Percentiles rank a stretch among this genome's conserved stretches.
phyloP scores from a whole-genome alignment of 2,113 vertebrate species.

The Apteryx mantelli region DNA sequence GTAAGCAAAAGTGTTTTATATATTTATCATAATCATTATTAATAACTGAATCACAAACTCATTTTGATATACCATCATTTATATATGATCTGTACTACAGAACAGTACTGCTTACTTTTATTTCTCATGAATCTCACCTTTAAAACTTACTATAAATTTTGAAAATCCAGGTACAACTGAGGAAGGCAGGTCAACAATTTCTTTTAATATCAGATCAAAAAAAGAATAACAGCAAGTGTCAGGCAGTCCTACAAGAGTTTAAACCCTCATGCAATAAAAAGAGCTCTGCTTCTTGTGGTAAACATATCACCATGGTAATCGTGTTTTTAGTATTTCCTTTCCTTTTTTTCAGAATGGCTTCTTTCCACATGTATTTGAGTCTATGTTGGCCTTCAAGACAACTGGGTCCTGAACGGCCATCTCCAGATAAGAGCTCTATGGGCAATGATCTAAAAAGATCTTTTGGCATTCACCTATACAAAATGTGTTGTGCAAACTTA shows the following conservation, averaged over 20 bases:
- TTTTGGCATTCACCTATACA: not conserved
- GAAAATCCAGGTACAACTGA: not conserved
- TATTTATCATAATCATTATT: not conserved
- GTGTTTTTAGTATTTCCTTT: not conserved
- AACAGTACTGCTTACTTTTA: not conserved
- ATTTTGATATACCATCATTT: not conserved
- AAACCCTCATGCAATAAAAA: not conserved
- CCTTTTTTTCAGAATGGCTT: not conserved
- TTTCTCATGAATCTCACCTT: not conserved
- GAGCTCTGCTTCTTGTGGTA: not conserved
- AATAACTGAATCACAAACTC: slow-evolving; percentile 18
- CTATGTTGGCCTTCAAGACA: not conserved
- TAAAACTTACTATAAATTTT: not conserved
- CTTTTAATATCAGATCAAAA: not conserved
- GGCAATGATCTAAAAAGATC: not conserved
- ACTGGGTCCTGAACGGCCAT: not conserved
- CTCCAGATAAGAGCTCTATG: not conserved
- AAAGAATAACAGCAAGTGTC: not conserved
- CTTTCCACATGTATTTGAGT: not conserved
- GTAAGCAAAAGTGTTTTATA: not conserved
- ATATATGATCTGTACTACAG: not conserved
- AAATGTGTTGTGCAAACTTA: not conserved
- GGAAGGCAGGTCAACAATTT: not conserved
- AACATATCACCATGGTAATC: not conserved
- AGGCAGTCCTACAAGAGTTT: not conserved